Evolutionary conservation across 2,888 invertebrate species (phyloP).

Genomic region (Pristionchus maxplancki): DNA sequence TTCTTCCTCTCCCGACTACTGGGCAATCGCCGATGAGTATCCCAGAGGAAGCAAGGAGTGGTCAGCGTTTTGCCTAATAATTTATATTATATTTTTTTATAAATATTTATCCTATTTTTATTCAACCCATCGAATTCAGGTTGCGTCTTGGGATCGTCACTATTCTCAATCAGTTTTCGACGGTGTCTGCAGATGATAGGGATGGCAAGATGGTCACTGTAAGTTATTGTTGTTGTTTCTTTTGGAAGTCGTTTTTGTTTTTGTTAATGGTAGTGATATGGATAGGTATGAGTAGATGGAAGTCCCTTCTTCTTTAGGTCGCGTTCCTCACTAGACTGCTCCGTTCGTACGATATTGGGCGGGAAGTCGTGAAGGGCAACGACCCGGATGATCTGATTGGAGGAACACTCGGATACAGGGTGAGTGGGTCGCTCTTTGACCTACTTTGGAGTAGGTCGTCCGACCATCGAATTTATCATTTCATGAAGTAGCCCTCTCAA

Average conservation of each 20-base stretch:
- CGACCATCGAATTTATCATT: too few relatives aligned
- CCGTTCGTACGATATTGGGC: background rate
- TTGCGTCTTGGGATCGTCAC: background rate
- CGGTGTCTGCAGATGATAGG: background rate
- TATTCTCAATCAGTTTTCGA: background rate
- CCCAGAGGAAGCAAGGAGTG: background rate
- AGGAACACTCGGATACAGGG: background rate
- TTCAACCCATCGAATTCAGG: background rate
- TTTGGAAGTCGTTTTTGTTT: background rate
- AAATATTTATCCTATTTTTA: too few relatives aligned
- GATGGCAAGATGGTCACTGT: background rate
- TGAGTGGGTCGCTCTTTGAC: background rate
- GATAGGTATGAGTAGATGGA: background rate
- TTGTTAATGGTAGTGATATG: background rate
- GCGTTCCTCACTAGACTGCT: background rate
- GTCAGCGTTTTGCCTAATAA: too few relatives aligned
- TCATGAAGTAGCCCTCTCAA: too few relatives aligned
- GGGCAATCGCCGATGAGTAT: background rate
- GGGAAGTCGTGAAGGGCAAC: background rate
- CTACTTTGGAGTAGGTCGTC: too few relatives aligned
- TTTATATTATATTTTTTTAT: too few relatives aligned
- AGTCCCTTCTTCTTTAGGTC: background rate
- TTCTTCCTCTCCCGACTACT: background rate
- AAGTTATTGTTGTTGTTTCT: background rate
- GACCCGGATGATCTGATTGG: background rate